Evolutionary conservation across 2,888 invertebrate species (phyloP).

Genomic region (Amblyteles armatorius): DNA sequence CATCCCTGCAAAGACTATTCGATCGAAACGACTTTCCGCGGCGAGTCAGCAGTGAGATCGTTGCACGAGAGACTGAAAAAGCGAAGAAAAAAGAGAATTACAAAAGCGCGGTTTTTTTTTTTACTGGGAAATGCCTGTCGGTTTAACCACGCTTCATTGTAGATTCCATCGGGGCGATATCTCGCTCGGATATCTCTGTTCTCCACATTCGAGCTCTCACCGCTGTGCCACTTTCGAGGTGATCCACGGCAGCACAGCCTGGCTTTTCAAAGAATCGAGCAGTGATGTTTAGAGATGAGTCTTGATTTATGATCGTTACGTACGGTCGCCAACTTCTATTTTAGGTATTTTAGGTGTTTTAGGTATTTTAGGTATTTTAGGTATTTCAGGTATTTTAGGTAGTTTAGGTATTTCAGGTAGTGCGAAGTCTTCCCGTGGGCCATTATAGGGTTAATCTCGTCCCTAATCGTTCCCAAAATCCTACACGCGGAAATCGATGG

Average conservation of each 20-base stretch:
- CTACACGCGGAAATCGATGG: not conserved
- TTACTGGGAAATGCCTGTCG: not conserved
- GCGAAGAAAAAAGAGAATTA: constrained; percentile 5
- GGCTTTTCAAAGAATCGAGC: not conserved
- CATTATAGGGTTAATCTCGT: not conserved
- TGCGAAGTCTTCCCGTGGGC: not conserved
- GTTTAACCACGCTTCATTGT: constrained; percentile 45
- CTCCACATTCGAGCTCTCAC: constrained; percentile 1
- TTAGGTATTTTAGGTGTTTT: no score
- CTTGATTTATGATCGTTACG: no score
- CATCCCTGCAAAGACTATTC: not conserved
- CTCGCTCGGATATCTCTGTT: constrained; percentile 30
- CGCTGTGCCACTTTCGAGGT: constrained; percentile 36
- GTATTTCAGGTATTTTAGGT: no score
- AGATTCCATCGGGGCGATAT: constrained; percentile 57
- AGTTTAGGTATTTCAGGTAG: no score
- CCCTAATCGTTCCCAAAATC: not conserved
- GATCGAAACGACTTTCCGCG: not conserved
- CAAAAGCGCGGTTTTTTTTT: no score
- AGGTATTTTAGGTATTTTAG: no score
- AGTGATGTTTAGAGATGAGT: not conserved
- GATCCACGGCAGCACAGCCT: no score
- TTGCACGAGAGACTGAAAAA: not conserved
- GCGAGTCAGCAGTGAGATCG: not conserved
- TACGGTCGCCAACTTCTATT: no score